Conservation (phyloP, 2,888 invertebrate species). For the Rhagonycha lutea region DNA sequence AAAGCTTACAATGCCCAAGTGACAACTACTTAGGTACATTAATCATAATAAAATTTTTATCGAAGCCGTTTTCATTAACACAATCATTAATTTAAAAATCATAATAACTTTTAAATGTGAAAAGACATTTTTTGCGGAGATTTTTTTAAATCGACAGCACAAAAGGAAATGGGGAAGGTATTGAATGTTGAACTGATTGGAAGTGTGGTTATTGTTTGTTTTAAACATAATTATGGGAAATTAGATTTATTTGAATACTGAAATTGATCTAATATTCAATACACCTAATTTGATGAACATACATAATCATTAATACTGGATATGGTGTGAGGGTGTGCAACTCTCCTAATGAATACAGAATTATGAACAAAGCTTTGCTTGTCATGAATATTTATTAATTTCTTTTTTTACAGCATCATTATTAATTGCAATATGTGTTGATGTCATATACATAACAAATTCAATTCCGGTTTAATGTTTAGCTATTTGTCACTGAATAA, state of each 20-base stretch:
- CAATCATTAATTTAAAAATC: neutral
- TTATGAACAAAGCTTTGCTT: slow-evolving; percentile 3
- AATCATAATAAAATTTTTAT: neutral
- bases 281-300: neutral
- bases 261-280: neutral
- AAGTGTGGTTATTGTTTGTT: neutral
- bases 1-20: neutral
- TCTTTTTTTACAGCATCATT: slow-evolving; percentile 16
- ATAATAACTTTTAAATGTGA: neutral
- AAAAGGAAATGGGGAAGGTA: neutral
- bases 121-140: neutral
- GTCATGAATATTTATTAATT: slow-evolving; percentile 19
- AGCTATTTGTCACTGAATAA: slow-evolving; percentile 21
- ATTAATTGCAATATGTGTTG: slow-evolving; percentile 21
- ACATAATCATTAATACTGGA: neutral
- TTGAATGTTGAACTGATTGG: neutral
- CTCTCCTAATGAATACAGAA: slow-evolving; percentile 12
- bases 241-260: neutral
- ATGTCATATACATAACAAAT: slow-evolving; percentile 20
- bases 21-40: neutral
- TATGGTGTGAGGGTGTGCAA: neutral
- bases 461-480: slow-evolving; percentile 16
- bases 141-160: neutral
- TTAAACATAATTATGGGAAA: neutral
- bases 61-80: neutral